phyloP scores from a whole-genome alignment of 2,113 vertebrate genomes.

The Aspiorhynchus laticeps region DNA sequence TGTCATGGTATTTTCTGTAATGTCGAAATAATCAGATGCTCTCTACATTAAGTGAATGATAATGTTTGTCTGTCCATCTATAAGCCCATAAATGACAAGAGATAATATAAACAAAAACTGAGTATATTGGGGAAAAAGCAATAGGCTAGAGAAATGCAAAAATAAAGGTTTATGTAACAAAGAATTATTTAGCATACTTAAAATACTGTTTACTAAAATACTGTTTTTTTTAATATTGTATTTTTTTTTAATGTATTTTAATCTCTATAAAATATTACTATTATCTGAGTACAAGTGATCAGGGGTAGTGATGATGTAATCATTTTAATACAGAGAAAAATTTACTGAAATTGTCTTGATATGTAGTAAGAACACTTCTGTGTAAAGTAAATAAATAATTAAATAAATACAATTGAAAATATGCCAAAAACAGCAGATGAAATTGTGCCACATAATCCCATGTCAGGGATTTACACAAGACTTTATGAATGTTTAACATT shows the following conservation, averaged over 20 bases:
- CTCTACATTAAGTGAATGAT: neutral
- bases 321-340: neutral
- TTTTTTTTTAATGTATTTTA: too few relatives aligned
- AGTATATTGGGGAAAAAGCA: neutral
- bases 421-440: neutral
- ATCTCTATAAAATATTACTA: neutral
- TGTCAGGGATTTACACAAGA: neutral
- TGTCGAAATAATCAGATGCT: neutral
- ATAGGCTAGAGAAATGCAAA: neutral
- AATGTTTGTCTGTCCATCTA: neutral
- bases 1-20: neutral
- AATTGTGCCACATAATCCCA: neutral
- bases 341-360: neutral
- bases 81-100: neutral
- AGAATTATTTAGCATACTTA: neutral
- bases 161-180: neutral
- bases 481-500: neutral
- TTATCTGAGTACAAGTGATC: neutral
- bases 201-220: neutral
- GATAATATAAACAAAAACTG: neutral
- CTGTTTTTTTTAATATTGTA: too few relatives aligned
- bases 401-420: neutral
- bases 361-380: too few relatives aligned
- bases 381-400: neutral
- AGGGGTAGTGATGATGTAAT: neutral